Base-by-base conservation (phyloP, 2,888 invertebrate species). In the Campoplex capitator region DNA sequence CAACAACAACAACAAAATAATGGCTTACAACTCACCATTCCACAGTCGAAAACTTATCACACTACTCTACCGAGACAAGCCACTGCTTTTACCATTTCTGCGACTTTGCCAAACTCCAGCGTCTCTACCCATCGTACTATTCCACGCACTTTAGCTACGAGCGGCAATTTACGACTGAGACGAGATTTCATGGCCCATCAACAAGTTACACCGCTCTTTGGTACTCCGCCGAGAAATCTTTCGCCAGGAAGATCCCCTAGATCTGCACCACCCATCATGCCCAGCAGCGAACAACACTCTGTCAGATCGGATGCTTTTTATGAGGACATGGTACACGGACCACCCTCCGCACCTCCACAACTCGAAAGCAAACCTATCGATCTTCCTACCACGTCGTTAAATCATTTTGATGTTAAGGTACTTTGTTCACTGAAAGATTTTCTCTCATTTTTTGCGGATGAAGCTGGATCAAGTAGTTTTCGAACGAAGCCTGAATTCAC, bases 61-160 rank as follows among this genome's bases (percentile, higher is more conserved):
- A 95, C 95, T 89, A 92, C 94, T 89, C 85, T 94, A 88, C 94
- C 94, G 84, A 91, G 92, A 70, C 93, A 94, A 92, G 91, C 92
- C 11, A 93, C 93, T 35, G 93, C 93, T 3, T 94, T 94, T 65
- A 94, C 94, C 16, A 94, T 94, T 90, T 94, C 94, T 8, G 92
- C 95, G 67, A 94, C 92, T 84, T 89, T 95, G 90, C 92, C 94
- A 77, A 94, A 91, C 89, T 92, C 93, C 89, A 92, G 90, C 82
- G 93, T 94, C 91, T 95, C 90, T 92, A 95, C 90, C 91, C 96
- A 95, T 94, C 95, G 96, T 62, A 95, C 96, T 45, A 96, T 96
- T 90, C 95, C 96, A 28, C 95, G 96, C 83, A 95, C 94, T 81
- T 88, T 94, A 65, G 94, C 94, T 1, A 93, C 94, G 4, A 92